Percentiles rank a stretch among this genome's conserved stretches.
Evolutionary conservation across 92 coral and sea anemone genomes (phyloP).

Genomic region (Porites rus): DNA sequence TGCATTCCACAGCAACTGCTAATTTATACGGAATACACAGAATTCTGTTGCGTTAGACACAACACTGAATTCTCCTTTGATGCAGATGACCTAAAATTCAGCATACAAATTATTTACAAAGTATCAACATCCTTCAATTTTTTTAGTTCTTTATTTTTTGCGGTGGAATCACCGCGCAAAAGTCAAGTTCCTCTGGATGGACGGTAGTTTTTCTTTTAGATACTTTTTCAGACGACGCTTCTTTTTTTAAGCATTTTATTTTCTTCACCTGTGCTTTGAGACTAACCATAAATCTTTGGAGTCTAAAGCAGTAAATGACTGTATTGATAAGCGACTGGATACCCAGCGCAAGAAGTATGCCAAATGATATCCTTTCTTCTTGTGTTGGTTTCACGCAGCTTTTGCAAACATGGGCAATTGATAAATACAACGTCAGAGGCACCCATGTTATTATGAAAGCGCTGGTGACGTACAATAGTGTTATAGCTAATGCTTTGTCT

Average conservation of each 20-base stretch:
- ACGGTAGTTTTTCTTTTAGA: not conserved
- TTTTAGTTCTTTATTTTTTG: too few species aligned
- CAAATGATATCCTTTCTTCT: not conserved
- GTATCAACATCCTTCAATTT: too few species aligned
- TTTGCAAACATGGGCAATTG: not conserved
- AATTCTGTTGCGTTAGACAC: too few species aligned
- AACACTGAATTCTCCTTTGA: too few species aligned
- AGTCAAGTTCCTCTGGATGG: not conserved
- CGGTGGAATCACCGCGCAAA: too few species aligned
- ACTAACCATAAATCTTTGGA: not conserved
- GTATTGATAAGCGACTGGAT: slow-evolving; percentile 14
- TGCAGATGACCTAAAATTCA: too few species aligned
- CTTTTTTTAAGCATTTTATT: not conserved
- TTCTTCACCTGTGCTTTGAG: not conserved
- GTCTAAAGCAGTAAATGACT: slow-evolving; percentile 15
- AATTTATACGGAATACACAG: too few species aligned
- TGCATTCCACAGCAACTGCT: too few species aligned
- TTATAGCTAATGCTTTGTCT: not conserved
- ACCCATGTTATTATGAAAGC: not conserved
- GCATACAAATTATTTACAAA: too few species aligned
- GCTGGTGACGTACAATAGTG: not conserved
- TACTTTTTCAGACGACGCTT: too few species aligned
- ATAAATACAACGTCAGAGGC: not conserved
- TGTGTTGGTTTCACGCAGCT: not conserved
- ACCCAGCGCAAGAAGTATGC: not conserved